A percentile compares a stretch with the other conserved stretches of the same genome.
These are phyloP conservation scores for Periphyllus acericola DNA, from an alignment of 2,888 invertebrate species.

Conservation along the genomic window DNA sequence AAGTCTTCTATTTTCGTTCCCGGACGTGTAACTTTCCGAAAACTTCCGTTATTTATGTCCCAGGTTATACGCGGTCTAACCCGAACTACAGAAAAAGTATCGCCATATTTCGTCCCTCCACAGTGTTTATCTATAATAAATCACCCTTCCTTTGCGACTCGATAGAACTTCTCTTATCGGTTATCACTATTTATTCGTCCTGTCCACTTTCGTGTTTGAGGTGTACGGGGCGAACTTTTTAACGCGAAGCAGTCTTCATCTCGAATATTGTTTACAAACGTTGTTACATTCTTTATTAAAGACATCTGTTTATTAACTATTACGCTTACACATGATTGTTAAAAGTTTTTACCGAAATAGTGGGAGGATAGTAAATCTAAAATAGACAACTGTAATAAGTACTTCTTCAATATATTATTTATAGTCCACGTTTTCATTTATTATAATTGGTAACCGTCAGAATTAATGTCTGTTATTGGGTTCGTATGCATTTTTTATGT, in stretches of 20 bases:
- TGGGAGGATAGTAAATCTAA: too few species aligned
- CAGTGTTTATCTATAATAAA: neutral
- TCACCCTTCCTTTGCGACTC: neutral
- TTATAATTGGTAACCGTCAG: too few species aligned
- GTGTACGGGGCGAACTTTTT: neutral
- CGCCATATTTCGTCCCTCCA: neutral
- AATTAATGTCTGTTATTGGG: too few species aligned
- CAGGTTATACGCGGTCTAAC: neutral
- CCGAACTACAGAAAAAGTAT: neutral
- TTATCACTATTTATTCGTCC: neutral
- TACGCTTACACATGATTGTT: too few species aligned
- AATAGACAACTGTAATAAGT: too few species aligned
- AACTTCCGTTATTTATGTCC: neutral
- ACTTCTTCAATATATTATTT: too few species aligned
- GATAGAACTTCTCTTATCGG: neutral
- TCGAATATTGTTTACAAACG: too few species aligned
- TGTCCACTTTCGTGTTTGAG: neutral
- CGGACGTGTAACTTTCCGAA: neutral
- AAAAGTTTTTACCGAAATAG: too few species aligned
- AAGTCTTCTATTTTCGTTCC: neutral
- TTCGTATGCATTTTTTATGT: too few species aligned
- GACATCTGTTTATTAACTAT: too few species aligned
- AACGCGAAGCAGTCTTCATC: neutral
- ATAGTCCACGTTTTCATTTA: too few species aligned
- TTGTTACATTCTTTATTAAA: too few species aligned